Evolutionary conservation across 2,888 invertebrate species (phyloP).

Genomic region (Halictus ligatus): DNA sequence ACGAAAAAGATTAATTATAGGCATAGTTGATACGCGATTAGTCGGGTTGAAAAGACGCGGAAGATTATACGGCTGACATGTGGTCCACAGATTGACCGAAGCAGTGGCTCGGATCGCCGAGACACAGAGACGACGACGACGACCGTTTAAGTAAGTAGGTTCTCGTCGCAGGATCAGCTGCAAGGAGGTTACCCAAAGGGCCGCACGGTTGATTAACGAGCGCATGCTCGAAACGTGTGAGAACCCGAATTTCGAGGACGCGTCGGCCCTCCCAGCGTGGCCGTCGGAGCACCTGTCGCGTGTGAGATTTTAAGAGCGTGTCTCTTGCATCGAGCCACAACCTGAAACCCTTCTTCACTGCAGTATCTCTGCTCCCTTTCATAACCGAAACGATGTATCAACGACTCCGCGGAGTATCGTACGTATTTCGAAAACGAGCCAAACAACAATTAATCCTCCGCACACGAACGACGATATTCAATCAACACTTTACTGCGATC

Average conservation of each 20-base stretch:
- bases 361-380: background rate
- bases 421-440: background rate
- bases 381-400: background rate
- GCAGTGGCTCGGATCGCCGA: background rate
- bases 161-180: slow-evolving; percentile 35
- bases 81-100: slow-evolving; percentile 13
- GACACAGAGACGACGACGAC: background rate
- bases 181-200: slow-evolving; percentile 53
- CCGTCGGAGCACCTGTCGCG: slow-evolving; percentile 60
- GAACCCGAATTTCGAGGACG: slow-evolving; percentile 59
- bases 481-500: too few relatives aligned
- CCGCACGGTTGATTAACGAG: slow-evolving; percentile 64
- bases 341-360: slow-evolving; percentile 9
- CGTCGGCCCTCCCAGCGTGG: slow-evolving; percentile 59
- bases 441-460: background rate
- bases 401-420: background rate
- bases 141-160: slow-evolving; percentile 26
- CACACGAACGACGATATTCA: too few relatives aligned
- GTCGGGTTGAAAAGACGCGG: background rate
- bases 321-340: slow-evolving; percentile 8
- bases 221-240: slow-evolving; percentile 61
- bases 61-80: slow-evolving; percentile 6
- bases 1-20: background rate
- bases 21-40: background rate
- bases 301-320: slow-evolving; percentile 43